phyloP scores from a whole-genome alignment of 2,797 vertebrate species.

The Ceyx erithaca region DNA sequence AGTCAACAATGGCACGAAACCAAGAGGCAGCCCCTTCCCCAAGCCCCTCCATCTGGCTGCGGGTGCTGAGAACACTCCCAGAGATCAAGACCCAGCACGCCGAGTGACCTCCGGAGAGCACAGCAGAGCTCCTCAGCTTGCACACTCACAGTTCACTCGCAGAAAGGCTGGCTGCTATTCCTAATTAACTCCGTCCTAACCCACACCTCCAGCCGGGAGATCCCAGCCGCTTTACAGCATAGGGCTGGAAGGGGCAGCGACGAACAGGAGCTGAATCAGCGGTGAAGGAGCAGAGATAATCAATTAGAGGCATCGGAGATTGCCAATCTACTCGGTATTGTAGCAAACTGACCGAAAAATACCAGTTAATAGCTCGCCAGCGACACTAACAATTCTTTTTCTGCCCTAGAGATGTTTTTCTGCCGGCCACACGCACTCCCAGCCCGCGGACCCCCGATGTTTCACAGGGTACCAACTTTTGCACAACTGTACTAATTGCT shows the following conservation, averaged over 20 bases:
- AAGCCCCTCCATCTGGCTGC: conserved; percentile 59
- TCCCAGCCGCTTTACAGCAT: fast-evolving
- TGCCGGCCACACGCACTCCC: not conserved
- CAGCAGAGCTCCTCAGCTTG: not conserved
- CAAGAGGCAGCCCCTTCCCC: conserved; percentile 62
- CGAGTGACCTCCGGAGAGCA: not conserved
- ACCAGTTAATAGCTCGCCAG: not conserved
- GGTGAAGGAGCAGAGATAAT: not conserved
- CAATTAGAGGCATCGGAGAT: too few relatives aligned
- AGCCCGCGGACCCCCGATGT: not conserved
- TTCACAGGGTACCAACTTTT: not conserved
- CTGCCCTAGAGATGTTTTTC: fast-evolving
- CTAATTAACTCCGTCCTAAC: not conserved
- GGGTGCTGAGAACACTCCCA: not conserved
- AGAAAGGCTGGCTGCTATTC: not conserved
- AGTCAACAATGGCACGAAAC: conserved; percentile 77
- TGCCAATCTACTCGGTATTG: too few relatives aligned
- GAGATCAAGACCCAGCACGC: not conserved
- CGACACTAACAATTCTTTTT: not conserved
- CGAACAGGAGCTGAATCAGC: not conserved
- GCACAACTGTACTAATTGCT: not conserved
- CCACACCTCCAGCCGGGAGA: fast-evolving
- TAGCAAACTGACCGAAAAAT: not conserved
- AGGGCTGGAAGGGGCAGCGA: too few relatives aligned
- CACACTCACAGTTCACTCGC: not conserved